Percentiles rank a stretch among this genome's conserved stretches.
Evolutionary conservation across 2,113 vertebrate genomes (phyloP).

Genomic region (Grantiella picta): DNA sequence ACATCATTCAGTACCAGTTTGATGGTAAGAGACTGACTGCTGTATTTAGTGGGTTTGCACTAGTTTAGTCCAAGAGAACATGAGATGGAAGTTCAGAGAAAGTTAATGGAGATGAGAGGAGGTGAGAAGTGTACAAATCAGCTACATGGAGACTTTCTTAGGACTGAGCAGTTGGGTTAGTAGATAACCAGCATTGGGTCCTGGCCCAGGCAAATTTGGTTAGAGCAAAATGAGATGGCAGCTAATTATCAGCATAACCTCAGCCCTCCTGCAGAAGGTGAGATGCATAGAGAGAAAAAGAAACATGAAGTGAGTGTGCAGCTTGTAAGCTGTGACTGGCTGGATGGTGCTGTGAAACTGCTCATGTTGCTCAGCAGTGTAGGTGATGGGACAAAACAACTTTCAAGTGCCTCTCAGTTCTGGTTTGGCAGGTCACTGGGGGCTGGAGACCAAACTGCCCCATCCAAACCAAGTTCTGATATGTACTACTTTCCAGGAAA

Average conservation of each 20-base stretch:
- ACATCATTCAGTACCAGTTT: slow-evolving; percentile 99
- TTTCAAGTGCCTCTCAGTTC: not conserved
- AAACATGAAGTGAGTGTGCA: not conserved
- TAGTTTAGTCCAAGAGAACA: not conserved
- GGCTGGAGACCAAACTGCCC: not conserved
- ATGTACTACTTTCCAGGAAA: not conserved
- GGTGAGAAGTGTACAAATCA: not conserved
- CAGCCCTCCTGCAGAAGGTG: not conserved
- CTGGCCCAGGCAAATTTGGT: not conserved
- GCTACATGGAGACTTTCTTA: not conserved
- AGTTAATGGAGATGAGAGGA: not conserved
- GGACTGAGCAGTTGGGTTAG: not conserved
- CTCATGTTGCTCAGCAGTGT: not conserved
- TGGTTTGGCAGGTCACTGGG: not conserved
- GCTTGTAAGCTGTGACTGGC: not conserved
- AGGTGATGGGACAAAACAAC: not conserved
- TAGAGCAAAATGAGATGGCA: not conserved
- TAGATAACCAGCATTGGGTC: not conserved
- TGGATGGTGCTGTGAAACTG: not conserved
- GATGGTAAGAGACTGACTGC: slow-evolving; percentile 80
- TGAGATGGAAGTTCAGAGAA: not conserved
- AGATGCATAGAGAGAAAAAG: not conserved
- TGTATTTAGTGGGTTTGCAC: not conserved
- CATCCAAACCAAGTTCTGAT: not conserved
- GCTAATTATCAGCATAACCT: not conserved